Evolutionary conservation across 1,140 invertebrate genomes (phyloP), one percentile per base, ranked within the genome.

Genomic region (Drosophila varians): DNA sequence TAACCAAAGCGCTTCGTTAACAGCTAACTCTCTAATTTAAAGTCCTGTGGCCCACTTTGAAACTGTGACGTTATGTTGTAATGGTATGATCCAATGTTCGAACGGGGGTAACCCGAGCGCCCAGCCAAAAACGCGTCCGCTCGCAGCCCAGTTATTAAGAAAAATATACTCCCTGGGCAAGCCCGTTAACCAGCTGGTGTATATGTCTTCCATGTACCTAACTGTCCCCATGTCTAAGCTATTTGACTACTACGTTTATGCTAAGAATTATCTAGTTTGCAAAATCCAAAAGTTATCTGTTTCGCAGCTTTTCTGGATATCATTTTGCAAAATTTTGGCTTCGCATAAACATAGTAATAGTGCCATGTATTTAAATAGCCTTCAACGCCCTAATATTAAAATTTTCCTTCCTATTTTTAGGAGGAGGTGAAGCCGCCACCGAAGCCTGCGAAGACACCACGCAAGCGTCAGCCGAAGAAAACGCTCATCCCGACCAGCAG

Each of bases 31-130:
- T 64, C 57, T 53, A 61, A 56, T 46, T 47, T 14, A 77, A 64
- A 68, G 60, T 65, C 80, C 54, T 73, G 42, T 79, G 80, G 82
- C 83, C 72, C 40, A 62, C 77, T 28, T 90, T 90, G 87, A 90
- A 89, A 79, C 87, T 90, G 87, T 90, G 87, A 90, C 87, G 87
- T 83, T 70, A 80, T 84, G 80, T 77, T 86, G 56, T 74, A 74
- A 78, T 75, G 47, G 64, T 75, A 54, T 68, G 75, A 55, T 77
- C 48, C 42, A 49, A 53, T 47, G 40, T 38, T 38, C 21, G 26
- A 26, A 11, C 34, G 23, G 36, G 60, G 60, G 40, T 61, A 38
- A 64, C 40, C 56, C 60, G 34, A 56, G 38, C 36, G 23, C 51
- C 58, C 14, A 16, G 14, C 36, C 12, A 36, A n/a, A 52, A 58